These are phyloP conservation scores for Misgurnus anguillicaudatus DNA, from an alignment of 2,113 vertebrate species.

Conservation along the genomic window DNA sequence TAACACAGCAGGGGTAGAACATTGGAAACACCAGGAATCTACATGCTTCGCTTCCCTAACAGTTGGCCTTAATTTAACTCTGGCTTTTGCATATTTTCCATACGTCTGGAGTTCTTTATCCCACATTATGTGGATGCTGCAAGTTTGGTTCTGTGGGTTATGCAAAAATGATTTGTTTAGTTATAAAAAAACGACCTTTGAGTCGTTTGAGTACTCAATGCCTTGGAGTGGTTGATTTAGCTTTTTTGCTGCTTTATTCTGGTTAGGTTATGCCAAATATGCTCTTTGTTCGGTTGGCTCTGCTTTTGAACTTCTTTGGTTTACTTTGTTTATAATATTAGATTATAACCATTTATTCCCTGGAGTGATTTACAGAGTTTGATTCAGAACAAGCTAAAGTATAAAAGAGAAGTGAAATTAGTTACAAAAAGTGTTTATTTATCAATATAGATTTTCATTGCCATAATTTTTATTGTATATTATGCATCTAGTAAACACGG, in stretches of 20 bases:
- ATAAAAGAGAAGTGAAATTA: background rate
- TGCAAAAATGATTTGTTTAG: conserved; percentile 1
- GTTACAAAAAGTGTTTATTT: background rate
- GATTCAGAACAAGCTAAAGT: background rate
- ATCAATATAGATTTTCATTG: too few relatives aligned
- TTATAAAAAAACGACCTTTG: background rate
- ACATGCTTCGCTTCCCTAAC: conserved; percentile 16
- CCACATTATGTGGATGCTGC: background rate
- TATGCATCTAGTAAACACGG: too few relatives aligned
- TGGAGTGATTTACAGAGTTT: conserved; percentile 15
- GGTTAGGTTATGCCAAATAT: conserved; percentile 23
- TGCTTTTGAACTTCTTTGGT: background rate
- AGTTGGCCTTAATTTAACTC: conserved; percentile 7
- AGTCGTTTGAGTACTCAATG: background rate
- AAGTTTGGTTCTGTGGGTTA: background rate
- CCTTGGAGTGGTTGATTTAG: background rate
- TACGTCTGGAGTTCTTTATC: background rate
- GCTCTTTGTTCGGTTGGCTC: conserved; percentile 16
- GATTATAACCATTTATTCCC: conserved; percentile 8
- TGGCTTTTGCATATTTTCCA: conserved; percentile 22
- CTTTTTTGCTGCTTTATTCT: background rate
- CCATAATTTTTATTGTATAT: too few relatives aligned
- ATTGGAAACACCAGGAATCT: conserved; percentile 44
- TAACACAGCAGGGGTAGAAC: conserved; percentile 49
- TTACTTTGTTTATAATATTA: conserved; percentile 25